Evolutionary conservation across 2,113 vertebrate genomes (phyloP).

Genomic region (Pelvicachromis taeniatus): DNA sequence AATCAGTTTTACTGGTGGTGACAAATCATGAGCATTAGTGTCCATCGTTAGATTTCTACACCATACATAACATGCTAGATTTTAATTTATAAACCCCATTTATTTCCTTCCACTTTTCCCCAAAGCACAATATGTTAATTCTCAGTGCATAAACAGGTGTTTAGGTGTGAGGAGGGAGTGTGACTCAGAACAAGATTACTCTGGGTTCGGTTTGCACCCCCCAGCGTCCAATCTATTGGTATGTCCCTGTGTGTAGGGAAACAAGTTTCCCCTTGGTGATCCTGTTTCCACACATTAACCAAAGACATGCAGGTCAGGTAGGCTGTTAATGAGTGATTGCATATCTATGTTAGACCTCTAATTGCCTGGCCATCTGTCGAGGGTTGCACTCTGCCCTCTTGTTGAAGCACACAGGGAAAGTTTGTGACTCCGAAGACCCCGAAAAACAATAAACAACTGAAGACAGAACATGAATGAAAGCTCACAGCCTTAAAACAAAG

Average conservation of each 20-base stretch:
- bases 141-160: neutral
- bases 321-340: conserved; percentile 11
- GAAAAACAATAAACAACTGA: conserved; percentile 4
- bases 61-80: neutral
- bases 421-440: neutral
- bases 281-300: neutral
- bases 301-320: conserved; percentile 16
- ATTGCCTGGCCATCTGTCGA: conserved; percentile 11
- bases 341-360: neutral
- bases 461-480: neutral
- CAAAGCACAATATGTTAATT: neutral
- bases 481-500: neutral
- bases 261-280: neutral
- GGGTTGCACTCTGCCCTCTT: neutral
- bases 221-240: neutral
- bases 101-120: neutral
- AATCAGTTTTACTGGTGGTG: neutral
- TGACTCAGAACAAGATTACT: neutral
- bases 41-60: neutral
- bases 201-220: neutral
- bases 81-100: neutral
- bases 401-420: neutral
- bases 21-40: neutral
- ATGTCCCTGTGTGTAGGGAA: neutral
- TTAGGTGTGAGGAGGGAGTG: neutral